Base-by-base conservation (phyloP, 2,797 vertebrate genomes). In the Acomys russatus region DNA sequence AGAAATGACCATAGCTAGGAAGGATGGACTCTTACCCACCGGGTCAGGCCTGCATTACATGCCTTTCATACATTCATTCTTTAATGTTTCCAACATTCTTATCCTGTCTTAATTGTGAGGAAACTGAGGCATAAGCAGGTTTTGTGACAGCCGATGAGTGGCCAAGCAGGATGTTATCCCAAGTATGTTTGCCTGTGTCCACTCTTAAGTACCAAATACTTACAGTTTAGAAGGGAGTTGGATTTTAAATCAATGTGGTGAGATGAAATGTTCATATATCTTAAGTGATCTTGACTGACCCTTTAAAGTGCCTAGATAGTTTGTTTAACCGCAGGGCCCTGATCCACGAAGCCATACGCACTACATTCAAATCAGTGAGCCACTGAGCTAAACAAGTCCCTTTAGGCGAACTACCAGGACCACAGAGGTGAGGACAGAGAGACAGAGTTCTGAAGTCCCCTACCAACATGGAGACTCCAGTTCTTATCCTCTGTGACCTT, bases 261-360 rank as follows among this genome's bases (percentile, higher is more conserved):
- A 95, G 54, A 23, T 70, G 25, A 93, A 83, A 92, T 79, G 63
- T 56, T 87, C n/a, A 66, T 56, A 71, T 71, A 86, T 90, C 90
- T 74, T 71, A 92, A 97, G 64, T 88, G 73, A 95, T 9, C 78
- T 61, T 92, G 82, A 66, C n/a, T 90, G 85, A 92, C 44, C 63
- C 38, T 63, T 56, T 87, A 63, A 89, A 94, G 93, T 44, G 14
- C 3, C 56, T 90, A 61, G 25, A n/a, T 33, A 92, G 77, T 90
- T 96, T 33, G 9, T 73, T 92, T 89, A 94, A 12, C 18, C 14
- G 80, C 20, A 66, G 6, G 28, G 30, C 15, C 44, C 70, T 83
- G 54, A 18, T 64, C 30, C 25, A 77, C 49, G 84, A 80, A 95
- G 56, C 85, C 44, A 51, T 38, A 87, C 22, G 22, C 10, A 51